Evolutionary conservation across 2,113 vertebrate genomes (phyloP).

Genomic region (Saccopteryx leptura): DNA sequence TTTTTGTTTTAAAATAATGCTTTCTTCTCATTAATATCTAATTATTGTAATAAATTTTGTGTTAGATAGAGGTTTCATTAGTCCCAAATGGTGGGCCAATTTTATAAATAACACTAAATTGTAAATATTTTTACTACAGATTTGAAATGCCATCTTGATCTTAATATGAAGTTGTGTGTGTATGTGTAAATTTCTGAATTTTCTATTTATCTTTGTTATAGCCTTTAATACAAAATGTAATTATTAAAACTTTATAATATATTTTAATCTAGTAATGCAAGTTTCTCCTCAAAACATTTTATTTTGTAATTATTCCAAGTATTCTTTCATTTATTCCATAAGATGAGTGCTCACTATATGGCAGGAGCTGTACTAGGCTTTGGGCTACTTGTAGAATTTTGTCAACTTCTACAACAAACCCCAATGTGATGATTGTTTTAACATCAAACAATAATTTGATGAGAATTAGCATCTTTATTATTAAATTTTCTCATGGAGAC

Average conservation of each 20-base stretch:
- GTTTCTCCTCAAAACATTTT: not conserved
- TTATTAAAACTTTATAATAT: not conserved
- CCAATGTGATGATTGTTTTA: not conserved
- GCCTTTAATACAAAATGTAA: not conserved
- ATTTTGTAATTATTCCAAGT: not conserved
- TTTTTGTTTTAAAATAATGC: conserved; percentile 8
- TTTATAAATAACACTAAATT: conserved; percentile 1
- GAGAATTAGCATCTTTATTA: not conserved
- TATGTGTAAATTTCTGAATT: not conserved
- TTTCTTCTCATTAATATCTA: conserved; percentile 19
- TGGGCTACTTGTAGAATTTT: not conserved
- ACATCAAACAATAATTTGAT: not conserved
- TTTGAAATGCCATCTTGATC: not conserved
- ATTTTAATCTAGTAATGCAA: conserved; percentile 3
- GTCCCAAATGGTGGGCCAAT: not conserved
- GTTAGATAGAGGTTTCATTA: not conserved
- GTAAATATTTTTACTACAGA: not conserved
- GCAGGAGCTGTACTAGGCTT: not conserved
- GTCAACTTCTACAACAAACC: not conserved
- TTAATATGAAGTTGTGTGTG: not conserved
- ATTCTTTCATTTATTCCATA: not conserved
- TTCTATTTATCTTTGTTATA: conserved; percentile 22
- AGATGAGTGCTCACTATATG: not conserved
- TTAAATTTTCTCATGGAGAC: conserved; percentile 5
- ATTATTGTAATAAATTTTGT: conserved; percentile 5